Evolutionary conservation across 2,888 invertebrate species (phyloP).

Genomic region (Perizoma affinitatum): DNA sequence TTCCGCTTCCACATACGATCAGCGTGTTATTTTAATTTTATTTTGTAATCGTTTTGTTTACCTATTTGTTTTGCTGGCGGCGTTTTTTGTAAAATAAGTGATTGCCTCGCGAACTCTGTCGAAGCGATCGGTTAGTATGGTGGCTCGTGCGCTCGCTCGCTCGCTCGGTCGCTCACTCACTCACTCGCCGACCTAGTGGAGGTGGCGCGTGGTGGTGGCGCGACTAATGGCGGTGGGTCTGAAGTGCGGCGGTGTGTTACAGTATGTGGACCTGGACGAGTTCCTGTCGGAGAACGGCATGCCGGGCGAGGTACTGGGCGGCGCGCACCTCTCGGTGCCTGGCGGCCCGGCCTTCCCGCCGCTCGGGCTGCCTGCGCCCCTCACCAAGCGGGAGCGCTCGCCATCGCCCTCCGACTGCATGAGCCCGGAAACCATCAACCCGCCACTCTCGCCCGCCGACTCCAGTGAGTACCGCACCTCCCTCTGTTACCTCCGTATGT

Average conservation of each 20-base stretch:
- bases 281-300: conserved; percentile 98
- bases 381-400: conserved; percentile 94
- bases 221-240: background rate
- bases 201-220: too few species aligned
- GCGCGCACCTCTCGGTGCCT: conserved; percentile 82
- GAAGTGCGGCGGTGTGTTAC: conserved; percentile 60
- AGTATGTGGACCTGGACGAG: conserved; percentile 99
- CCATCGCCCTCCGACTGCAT: conserved; percentile 95
- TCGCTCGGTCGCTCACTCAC: too few species aligned
- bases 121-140: background rate
- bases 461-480: conserved; percentile 87
- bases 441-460: conserved; percentile 94
- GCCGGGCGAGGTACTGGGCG: conserved; percentile 90
- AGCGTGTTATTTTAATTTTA: conserved; percentile 8
- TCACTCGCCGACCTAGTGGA: too few species aligned
- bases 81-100: conserved; percentile 6
- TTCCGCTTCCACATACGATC: conserved; percentile 19
- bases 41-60: background rate
- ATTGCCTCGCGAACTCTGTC: conserved; percentile 13
- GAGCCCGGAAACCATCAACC: conserved; percentile 94
- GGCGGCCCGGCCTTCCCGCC: conserved; percentile 86
- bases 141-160: too few species aligned
- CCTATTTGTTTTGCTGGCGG: conserved; percentile 5
- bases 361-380: conserved; percentile 86
- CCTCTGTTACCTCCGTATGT: too few species aligned